Conservation (phyloP, 2,797 vertebrate species). For the Pogoniulus pusillus region DNA sequence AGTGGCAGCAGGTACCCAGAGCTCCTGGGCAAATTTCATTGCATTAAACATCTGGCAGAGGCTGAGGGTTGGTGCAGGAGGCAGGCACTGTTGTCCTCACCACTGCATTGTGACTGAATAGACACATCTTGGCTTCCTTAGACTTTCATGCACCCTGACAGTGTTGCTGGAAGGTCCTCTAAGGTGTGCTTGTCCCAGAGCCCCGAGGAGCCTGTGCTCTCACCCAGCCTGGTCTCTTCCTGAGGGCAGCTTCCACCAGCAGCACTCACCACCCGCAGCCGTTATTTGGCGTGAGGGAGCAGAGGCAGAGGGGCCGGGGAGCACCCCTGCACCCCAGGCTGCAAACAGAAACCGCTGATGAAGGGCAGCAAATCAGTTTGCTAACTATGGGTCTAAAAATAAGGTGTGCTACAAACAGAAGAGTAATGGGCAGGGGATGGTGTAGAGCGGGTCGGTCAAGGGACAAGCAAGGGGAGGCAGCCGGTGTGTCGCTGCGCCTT, state of each 20-base stretch:
- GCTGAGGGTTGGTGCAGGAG: not conserved
- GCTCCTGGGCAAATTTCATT: not conserved
- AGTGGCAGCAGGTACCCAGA: not conserved
- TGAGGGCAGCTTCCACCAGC: slow-evolving; percentile 8
- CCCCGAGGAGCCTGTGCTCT: not conserved
- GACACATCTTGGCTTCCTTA: not conserved
- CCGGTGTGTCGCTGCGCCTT: slow-evolving; percentile 47
- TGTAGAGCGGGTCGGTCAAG: slow-evolving; percentile 34
- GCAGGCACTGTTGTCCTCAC: not conserved
- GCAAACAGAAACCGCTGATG: slow-evolving; percentile 51
- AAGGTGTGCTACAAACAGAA: slow-evolving; percentile 50
- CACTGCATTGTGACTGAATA: not conserved
- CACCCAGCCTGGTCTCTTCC: not conserved
- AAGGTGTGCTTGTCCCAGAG: not conserved
- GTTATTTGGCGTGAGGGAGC: slow-evolving; percentile 8
- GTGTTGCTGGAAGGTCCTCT: not conserved
- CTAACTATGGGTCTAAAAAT: slow-evolving; percentile 44
- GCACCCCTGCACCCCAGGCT: not conserved
- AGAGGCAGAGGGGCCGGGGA: slow-evolving; percentile 24
- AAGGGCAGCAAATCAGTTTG: slow-evolving; percentile 50
- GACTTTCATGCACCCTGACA: not conserved
- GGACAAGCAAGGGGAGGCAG: slow-evolving; percentile 40
- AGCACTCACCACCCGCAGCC: not conserved
- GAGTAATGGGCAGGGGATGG: slow-evolving; percentile 39
- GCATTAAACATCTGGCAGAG: not conserved